phyloP scores from a whole-genome alignment of 2,797 vertebrate genomes.

The Falco biarmicus region DNA sequence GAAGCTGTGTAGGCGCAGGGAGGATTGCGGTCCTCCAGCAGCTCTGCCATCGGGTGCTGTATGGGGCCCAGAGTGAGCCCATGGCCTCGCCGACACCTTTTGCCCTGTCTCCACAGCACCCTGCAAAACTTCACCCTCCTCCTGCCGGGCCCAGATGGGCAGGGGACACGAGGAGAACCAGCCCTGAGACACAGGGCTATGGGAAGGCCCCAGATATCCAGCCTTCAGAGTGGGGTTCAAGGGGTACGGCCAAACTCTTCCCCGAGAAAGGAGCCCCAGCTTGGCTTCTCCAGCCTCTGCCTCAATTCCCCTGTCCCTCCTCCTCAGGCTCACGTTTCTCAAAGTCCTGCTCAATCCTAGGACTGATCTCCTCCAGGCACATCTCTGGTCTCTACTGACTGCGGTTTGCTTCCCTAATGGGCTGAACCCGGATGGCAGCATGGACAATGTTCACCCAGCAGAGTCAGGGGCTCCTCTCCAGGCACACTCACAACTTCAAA shows the following conservation, averaged over 20 bases:
- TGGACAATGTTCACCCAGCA: background rate
- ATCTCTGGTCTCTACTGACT: background rate
- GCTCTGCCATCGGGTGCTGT: background rate
- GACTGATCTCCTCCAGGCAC: background rate
- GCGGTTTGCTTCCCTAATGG: background rate
- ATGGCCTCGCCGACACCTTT: fast-evolving
- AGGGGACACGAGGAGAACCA: background rate
- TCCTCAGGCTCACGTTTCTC: background rate
- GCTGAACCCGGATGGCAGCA: background rate
- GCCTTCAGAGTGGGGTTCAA: background rate
- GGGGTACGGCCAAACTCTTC: background rate
- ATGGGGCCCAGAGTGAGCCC: background rate
- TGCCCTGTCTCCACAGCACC: background rate
- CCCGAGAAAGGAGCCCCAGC: background rate
- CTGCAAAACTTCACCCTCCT: background rate
- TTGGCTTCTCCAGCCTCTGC: background rate
- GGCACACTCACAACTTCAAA: background rate
- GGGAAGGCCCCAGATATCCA: background rate
- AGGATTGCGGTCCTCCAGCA: background rate
- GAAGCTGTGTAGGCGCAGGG: background rate
- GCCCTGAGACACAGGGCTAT: background rate
- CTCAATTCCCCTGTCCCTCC: background rate
- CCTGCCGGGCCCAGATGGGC: background rate
- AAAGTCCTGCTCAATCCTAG: background rate
- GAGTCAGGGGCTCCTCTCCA: background rate